Evolutionary conservation across 2,113 vertebrate genomes (phyloP).

Genomic region (Gymnocephalus cernua): DNA sequence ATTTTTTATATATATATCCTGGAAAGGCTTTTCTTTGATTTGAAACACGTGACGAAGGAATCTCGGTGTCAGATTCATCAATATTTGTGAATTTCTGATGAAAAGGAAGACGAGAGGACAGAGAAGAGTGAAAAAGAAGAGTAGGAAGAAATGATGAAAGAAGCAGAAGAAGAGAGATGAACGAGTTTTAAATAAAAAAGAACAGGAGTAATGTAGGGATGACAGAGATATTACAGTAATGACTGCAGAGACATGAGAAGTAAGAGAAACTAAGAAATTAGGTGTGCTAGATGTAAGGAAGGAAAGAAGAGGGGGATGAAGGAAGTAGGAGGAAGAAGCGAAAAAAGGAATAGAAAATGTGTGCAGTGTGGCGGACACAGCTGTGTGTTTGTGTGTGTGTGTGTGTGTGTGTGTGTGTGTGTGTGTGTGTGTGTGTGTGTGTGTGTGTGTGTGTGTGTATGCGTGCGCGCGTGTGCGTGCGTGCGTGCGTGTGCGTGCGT

Average conservation of each 20-base stretch:
- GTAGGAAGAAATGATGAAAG: slow-evolving; percentile 36
- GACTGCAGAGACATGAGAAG: slow-evolving; percentile 25
- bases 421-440: slow-evolving; percentile 9
- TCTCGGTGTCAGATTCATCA: slow-evolving; percentile 28
- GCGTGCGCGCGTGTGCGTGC: background rate
- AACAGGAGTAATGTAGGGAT: background rate
- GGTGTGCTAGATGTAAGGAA: slow-evolving; percentile 29
- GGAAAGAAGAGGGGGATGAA: slow-evolving; percentile 13
- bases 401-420: background rate
- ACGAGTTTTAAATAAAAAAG: slow-evolving; percentile 39
- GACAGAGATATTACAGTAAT: slow-evolving; percentile 16
- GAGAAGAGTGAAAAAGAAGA: background rate
- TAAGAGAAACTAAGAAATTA: background rate
- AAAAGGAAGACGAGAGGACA: slow-evolving; percentile 1
- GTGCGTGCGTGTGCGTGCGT: background rate
- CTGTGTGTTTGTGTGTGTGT: slow-evolving; percentile 20
- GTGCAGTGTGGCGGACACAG: background rate
- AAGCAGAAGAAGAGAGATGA: slow-evolving; percentile 13
- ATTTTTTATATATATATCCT: background rate
- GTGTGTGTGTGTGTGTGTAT: background rate
- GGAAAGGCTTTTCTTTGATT: slow-evolving; percentile 40
- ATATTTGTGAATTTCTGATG: slow-evolving; percentile 50
- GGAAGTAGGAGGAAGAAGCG: background rate
- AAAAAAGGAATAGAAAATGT: background rate
- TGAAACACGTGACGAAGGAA: slow-evolving; percentile 8